These are phyloP conservation scores for Papilio demoleus DNA, from an alignment of 2,888 invertebrate genomes.

Conservation along the genomic window DNA sequence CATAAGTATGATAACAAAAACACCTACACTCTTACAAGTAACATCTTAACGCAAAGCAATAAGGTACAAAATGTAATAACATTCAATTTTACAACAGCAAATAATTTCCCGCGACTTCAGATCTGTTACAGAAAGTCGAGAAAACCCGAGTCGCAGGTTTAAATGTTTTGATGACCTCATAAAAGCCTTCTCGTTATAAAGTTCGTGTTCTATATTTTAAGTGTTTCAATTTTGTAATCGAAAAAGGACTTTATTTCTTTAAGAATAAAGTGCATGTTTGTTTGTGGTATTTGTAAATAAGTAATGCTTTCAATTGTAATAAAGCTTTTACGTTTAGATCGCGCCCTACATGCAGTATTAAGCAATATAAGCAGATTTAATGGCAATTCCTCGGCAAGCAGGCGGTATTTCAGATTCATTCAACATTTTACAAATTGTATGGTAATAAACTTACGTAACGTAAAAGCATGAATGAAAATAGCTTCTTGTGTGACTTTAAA, in stretches of 20 bases:
- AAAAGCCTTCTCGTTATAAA: conserved; percentile 66
- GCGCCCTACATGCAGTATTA: conserved; percentile 52
- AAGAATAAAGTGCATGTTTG: conserved; percentile 30
- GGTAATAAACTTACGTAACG: neutral
- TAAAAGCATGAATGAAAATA: conserved; percentile 8
- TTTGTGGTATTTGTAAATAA: conserved; percentile 41
- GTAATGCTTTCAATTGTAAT: conserved; percentile 49
- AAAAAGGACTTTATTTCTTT: conserved; percentile 44
- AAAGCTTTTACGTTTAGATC: conserved; percentile 57
- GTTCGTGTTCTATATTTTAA: conserved; percentile 63
- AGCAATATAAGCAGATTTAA: conserved; percentile 52
- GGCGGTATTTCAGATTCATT: conserved; percentile 36
- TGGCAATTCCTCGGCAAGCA: conserved; percentile 35
- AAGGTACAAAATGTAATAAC: conserved; percentile 40
- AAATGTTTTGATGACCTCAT: conserved; percentile 72
- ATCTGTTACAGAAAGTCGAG: conserved; percentile 55
- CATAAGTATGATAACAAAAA: conserved; percentile 4
- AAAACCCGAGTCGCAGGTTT: conserved; percentile 57
- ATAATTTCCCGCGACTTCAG: conserved; percentile 44
- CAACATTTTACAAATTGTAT: conserved; percentile 39
- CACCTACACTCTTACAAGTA: neutral
- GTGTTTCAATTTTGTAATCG: conserved; percentile 39
- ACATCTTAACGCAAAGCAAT: conserved; percentile 7
- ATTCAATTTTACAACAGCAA: conserved; percentile 9
- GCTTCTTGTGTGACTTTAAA: neutral